Evolutionary conservation across 2,888 invertebrate species (phyloP).

Genomic region (Chouioia cunea): DNA sequence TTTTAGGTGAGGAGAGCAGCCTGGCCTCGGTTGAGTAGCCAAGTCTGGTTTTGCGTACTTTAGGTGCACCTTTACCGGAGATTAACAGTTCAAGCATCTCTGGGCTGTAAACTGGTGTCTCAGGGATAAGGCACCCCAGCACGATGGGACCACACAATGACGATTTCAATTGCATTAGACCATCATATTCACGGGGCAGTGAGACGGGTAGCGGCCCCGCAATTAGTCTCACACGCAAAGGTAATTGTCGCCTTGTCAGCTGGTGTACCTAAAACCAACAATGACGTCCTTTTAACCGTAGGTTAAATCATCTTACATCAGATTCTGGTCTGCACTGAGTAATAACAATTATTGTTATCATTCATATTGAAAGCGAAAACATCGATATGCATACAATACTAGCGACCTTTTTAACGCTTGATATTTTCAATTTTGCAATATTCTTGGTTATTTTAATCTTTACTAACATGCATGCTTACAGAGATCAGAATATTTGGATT

Average conservation of each 20-base stretch:
- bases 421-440: too few relatives aligned
- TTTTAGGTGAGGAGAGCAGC: constrained; percentile 69
- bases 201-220: constrained; percentile 67
- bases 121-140: constrained; percentile 70
- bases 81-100: constrained; percentile 67
- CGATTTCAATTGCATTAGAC: constrained; percentile 67
- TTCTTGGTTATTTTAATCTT: too few relatives aligned
- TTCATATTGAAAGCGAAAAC: too few relatives aligned
- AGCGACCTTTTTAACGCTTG: too few relatives aligned
- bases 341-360: too few relatives aligned
- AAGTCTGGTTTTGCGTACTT: constrained; percentile 63
- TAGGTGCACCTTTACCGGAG: constrained; percentile 64
- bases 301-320: too few relatives aligned
- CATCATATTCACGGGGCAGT: constrained; percentile 64
- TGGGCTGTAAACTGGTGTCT: constrained; percentile 65
- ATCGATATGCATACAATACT: too few relatives aligned
- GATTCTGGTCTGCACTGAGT: too few relatives aligned
- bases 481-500: too few relatives aligned
- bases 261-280: constrained; percentile 69
- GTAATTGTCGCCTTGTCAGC: constrained; percentile 69
- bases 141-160: constrained; percentile 68
- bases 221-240: constrained; percentile 70
- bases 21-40: constrained; percentile 68
- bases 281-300: too few relatives aligned
- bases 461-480: too few relatives aligned